Percentiles rank a stretch among this genome's conserved stretches.
phyloP scores from a whole-genome alignment of 2,888 invertebrate species.

The Eristalis arbustorum region DNA sequence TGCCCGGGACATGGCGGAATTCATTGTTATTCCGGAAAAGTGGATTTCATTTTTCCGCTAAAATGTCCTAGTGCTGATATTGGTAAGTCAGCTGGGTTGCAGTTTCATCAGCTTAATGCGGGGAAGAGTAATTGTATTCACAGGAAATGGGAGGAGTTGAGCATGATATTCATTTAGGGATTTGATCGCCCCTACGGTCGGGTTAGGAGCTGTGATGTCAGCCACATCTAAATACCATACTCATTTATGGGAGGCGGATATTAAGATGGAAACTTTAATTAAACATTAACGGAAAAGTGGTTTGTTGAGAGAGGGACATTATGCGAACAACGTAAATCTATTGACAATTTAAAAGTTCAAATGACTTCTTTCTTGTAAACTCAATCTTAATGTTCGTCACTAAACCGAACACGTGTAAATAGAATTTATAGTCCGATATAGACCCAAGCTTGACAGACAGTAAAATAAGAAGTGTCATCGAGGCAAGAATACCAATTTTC shows the following conservation, averaged over 20 bases:
- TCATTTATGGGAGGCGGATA: background rate
- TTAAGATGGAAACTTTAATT: background rate
- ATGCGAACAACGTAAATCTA: background rate
- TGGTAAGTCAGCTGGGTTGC: background rate
- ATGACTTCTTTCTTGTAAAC: background rate
- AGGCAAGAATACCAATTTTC: background rate
- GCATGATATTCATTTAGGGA: background rate
- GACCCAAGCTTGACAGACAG: background rate
- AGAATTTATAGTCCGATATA: background rate
- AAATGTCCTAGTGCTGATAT: conserved; percentile 1
- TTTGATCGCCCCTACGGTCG: background rate
- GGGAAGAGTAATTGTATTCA: background rate
- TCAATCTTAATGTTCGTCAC: background rate
- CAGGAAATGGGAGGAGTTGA: background rate
- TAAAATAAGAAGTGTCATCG: background rate
- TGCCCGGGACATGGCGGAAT: conserved; percentile 49
- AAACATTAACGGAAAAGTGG: background rate
- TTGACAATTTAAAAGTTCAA: background rate
- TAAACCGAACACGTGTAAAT: background rate
- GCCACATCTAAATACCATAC: too few species aligned
- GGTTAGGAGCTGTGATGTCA: background rate
- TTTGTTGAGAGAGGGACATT: background rate
- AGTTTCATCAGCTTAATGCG: background rate
- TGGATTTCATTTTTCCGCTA: conserved; percentile 58
- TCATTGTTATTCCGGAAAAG: conserved; percentile 41